phyloP scores from a whole-genome alignment of 2,888 invertebrate genomes.

The Sclerodermus sp. region DNA sequence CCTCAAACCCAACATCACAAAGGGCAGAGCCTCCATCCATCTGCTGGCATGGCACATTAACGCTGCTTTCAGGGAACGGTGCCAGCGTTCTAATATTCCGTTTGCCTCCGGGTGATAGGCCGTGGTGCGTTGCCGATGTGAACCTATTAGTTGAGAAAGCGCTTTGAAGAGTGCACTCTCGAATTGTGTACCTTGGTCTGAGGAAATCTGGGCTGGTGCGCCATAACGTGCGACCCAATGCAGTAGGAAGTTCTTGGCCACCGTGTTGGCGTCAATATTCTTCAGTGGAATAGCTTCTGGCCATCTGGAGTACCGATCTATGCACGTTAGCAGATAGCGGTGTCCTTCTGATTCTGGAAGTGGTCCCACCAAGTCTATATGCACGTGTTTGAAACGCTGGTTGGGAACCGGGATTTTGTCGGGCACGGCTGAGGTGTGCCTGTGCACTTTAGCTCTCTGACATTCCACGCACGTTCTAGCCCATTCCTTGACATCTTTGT shows the following conservation, averaged over 20 bases:
- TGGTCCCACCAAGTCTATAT: conserved; percentile 56
- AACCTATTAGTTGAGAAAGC: conserved; percentile 26
- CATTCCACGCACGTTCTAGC: conserved; percentile 33
- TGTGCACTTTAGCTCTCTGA: conserved; percentile 36
- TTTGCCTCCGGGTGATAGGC: conserved; percentile 50
- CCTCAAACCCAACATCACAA: conserved; percentile 43
- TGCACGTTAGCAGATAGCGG: conserved; percentile 45
- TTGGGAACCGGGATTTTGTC: conserved; percentile 27
- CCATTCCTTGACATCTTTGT: conserved; percentile 30
- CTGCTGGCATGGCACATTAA: conserved; percentile 30
- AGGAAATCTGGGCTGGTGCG: conserved; percentile 41
- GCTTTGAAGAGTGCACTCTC: conserved; percentile 33
- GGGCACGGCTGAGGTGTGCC: conserved; percentile 29
- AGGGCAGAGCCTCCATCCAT: conserved; percentile 41
- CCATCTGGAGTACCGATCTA: conserved; percentile 35
- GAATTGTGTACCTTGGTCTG: conserved; percentile 48
- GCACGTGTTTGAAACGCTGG: conserved; percentile 48
- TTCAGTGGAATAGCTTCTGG: conserved; percentile 15
- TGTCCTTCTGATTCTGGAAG: conserved; percentile 38
- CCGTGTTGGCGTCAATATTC: conserved; percentile 25
- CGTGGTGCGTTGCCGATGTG: conserved; percentile 31
- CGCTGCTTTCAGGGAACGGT: conserved; percentile 52
- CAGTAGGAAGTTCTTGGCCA: conserved; percentile 26
- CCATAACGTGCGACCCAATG: conserved; percentile 56
- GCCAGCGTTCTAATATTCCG: conserved; percentile 52